Percentiles rank a stretch among this genome's conserved stretches.
Conservation (phyloP, 2,888 invertebrate species). For the Drosophila putrida region DNA sequence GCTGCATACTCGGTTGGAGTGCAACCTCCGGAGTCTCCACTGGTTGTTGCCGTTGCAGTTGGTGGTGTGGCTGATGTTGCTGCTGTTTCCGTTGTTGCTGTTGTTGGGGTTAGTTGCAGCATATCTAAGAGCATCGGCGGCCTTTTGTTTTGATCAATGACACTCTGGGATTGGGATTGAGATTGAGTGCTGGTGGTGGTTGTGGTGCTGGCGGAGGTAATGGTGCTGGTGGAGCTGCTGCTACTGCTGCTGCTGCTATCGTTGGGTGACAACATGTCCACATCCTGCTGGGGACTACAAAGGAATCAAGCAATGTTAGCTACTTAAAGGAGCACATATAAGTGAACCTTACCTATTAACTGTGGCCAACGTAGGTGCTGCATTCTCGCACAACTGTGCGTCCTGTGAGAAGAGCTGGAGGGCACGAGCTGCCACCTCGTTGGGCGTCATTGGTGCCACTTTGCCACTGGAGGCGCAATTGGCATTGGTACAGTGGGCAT, state of each 20-base stretch:
- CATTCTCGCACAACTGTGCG: slow-evolving; percentile 91
- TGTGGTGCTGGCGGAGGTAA: slow-evolving; percentile 74
- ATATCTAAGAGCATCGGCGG: slow-evolving; percentile 26
- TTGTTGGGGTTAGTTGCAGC: slow-evolving; percentile 23
- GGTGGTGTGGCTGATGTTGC: slow-evolving; percentile 3
- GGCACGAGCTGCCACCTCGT: slow-evolving; percentile 96
- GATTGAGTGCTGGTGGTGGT: slow-evolving; percentile 70
- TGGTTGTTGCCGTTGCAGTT: slow-evolving; percentile 9
- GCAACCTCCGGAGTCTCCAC: slow-evolving; percentile 47
- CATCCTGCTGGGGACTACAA: slow-evolving; percentile 70
- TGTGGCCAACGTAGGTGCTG: slow-evolving; percentile 69
- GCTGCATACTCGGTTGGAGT: too few relatives aligned
- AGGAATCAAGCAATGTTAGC: neutral
- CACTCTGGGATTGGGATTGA: slow-evolving; percentile 47
- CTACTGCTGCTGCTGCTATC: slow-evolving; percentile 77
- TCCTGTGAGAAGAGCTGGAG: slow-evolving; percentile 94
- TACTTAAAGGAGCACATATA: neutral
- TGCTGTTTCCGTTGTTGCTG: slow-evolving; percentile 18
- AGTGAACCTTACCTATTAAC: slow-evolving; percentile 15
- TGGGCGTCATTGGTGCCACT: slow-evolving; percentile 91
- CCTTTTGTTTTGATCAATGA: slow-evolving; percentile 5
- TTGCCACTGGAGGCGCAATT: slow-evolving; percentile 96
- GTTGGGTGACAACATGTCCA: slow-evolving; percentile 74
- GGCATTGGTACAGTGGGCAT: slow-evolving; percentile 93
- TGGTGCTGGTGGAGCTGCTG: slow-evolving; percentile 77